These are phyloP conservation scores for Henicopernis longicauda DNA, from an alignment of 2,113 vertebrate genomes.

Conservation along the genomic window DNA sequence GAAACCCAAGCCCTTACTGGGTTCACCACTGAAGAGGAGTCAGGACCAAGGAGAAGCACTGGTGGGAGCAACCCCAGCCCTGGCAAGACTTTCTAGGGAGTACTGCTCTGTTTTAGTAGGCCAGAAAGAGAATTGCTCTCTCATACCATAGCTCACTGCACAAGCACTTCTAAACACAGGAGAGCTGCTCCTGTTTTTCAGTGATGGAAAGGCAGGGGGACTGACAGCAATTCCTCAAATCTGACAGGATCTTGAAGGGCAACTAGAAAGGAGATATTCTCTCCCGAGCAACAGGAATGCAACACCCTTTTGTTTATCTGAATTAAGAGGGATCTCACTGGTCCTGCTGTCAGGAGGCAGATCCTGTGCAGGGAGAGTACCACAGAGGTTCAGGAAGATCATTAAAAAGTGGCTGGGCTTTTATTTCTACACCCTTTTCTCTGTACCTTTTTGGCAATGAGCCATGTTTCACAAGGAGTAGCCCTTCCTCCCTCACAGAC, in stretches of 20 bases:
- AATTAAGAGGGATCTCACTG: not conserved
- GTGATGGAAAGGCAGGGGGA: not conserved
- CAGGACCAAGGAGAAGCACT: not conserved
- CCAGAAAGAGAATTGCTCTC: not conserved
- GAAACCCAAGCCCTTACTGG: not conserved
- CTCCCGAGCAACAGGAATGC: accelerated
- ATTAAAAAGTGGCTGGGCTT: not conserved
- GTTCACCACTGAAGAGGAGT: not conserved
- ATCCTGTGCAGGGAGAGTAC: not conserved
- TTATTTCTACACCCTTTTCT: not conserved
- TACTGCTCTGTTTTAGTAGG: not conserved
- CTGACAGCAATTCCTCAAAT: not conserved
- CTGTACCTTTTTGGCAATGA: not conserved
- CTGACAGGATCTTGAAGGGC: not conserved
- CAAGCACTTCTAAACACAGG: not conserved
- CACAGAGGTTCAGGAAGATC: not conserved
- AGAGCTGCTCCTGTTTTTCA: not conserved
- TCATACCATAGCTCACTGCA: not conserved
- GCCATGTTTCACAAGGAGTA: not conserved
- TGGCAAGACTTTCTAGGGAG: not conserved
- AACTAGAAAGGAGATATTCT: not conserved
- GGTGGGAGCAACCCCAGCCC: not conserved
- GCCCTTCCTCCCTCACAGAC: not conserved
- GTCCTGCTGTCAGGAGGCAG: not conserved
- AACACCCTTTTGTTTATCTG: not conserved